Percentiles rank a stretch among this genome's conserved stretches.
Evolutionary conservation across 2,113 vertebrate genomes (phyloP).

Genomic region (Nothocercus julius): DNA sequence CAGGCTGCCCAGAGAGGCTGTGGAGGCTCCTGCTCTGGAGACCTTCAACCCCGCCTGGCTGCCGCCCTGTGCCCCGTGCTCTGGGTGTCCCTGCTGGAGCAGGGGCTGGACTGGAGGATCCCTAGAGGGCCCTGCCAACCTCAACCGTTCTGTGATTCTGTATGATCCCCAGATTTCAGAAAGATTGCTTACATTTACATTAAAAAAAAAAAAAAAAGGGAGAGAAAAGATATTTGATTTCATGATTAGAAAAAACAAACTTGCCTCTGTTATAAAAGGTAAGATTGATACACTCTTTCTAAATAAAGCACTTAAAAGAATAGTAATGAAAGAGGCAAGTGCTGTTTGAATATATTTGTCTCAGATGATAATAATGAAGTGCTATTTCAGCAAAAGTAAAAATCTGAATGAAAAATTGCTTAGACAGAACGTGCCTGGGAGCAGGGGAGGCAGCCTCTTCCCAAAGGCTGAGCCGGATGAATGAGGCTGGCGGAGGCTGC

Average conservation of each 20-base stretch:
- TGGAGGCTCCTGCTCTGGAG: too few relatives aligned
- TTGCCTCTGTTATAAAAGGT: not conserved
- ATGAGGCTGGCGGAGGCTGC: not conserved
- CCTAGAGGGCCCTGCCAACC: too few relatives aligned
- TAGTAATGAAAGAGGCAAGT: not conserved
- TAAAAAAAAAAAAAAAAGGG: not conserved
- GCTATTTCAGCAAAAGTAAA: constrained; percentile 6
- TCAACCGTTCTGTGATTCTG: too few relatives aligned
- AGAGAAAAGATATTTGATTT: not conserved
- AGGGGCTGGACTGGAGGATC: too few relatives aligned
- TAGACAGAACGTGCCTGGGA: not conserved
- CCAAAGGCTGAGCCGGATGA: not conserved
- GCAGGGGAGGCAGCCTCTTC: not conserved
- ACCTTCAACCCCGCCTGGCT: too few relatives aligned
- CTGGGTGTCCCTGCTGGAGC: too few relatives aligned
- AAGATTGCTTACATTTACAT: not conserved
- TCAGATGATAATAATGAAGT: not conserved
- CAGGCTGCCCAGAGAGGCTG: too few relatives aligned
- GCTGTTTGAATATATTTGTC: not conserved
- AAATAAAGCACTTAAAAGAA: not conserved
- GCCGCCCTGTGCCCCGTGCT: too few relatives aligned
- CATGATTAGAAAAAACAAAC: not conserved
- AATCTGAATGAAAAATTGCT: constrained; percentile 4
- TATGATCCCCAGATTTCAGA: not conserved
- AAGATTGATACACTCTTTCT: not conserved